These are phyloP conservation scores for Siphonodentalium dalli DNA, from an alignment of 2,888 invertebrate species.

Conservation along the genomic window DNA sequence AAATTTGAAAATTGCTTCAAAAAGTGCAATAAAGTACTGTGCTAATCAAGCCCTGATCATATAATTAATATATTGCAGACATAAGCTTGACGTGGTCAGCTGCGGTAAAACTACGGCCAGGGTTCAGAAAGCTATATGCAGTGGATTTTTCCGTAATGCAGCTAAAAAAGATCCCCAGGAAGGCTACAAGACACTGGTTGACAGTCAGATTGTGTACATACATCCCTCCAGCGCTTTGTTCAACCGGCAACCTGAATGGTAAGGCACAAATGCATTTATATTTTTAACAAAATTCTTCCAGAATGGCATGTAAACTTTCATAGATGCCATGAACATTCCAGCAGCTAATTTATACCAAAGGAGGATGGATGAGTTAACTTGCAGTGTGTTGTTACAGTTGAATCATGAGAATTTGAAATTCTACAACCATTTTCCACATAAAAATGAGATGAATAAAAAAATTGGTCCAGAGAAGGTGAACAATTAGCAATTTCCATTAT, in stretches of 20 bases:
- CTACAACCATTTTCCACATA: not conserved
- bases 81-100: conserved; percentile 83
- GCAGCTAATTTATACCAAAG: not conserved
- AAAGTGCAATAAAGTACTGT: no score
- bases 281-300: no score
- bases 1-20: no score
- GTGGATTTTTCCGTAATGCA: conserved; percentile 96
- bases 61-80: conserved; percentile 44
- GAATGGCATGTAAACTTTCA: no score
- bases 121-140: conserved; percentile 97
- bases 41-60: no score
- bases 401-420: not conserved
- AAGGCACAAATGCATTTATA: no score
- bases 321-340: no score
- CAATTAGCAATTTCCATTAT: no score
- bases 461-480: no score
- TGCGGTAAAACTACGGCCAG: conserved; percentile 94
- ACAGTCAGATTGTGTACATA: conserved; percentile 96
- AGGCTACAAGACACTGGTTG: conserved; percentile 92
- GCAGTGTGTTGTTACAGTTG: not conserved
- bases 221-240: conserved; percentile 98
- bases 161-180: conserved; percentile 99
- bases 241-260: conserved; percentile 98
- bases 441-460: not conserved
- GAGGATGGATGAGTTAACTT: not conserved